Percentiles rank a stretch among this genome's conserved stretches.
phyloP scores from a whole-genome alignment of 2,888 invertebrate species.

The Tipula vernalis region DNA sequence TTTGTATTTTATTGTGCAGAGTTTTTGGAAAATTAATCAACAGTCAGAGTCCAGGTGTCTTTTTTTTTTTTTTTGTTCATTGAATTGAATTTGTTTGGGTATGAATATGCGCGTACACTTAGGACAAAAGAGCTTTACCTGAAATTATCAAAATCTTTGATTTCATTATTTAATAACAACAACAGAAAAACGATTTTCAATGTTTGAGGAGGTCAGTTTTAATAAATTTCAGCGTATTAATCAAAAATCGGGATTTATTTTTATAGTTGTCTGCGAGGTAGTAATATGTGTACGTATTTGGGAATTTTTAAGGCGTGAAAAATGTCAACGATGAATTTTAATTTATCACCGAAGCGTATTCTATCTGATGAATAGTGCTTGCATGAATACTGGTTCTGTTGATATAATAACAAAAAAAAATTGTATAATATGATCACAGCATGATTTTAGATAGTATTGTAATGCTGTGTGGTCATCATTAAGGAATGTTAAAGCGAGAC shows the following conservation, averaged over 20 bases:
- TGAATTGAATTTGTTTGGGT: background rate
- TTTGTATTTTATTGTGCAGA: background rate
- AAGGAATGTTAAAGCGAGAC: too few species aligned
- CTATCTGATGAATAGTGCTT: background rate
- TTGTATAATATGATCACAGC: background rate
- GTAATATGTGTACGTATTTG: too few species aligned
- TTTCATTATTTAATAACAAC: background rate
- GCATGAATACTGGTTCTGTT: background rate
- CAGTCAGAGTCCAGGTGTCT: background rate
- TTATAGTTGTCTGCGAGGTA: background rate
- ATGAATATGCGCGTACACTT: background rate
- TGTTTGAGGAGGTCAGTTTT: background rate
- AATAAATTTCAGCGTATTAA: background rate
- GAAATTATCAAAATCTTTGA: background rate
- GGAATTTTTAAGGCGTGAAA: background rate
- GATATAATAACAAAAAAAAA: background rate
- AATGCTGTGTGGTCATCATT: too few species aligned
- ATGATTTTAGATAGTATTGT: background rate
- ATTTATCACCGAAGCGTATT: background rate
- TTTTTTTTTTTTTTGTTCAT: background rate
- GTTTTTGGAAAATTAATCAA: background rate
- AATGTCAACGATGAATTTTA: background rate
- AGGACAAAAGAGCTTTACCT: background rate
- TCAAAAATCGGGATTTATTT: background rate
- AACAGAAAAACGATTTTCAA: background rate